Percentiles rank a stretch among this genome's conserved stretches.
phyloP scores from a whole-genome alignment of 1,140 invertebrate species.

The Ectropis grisescens region DNA sequence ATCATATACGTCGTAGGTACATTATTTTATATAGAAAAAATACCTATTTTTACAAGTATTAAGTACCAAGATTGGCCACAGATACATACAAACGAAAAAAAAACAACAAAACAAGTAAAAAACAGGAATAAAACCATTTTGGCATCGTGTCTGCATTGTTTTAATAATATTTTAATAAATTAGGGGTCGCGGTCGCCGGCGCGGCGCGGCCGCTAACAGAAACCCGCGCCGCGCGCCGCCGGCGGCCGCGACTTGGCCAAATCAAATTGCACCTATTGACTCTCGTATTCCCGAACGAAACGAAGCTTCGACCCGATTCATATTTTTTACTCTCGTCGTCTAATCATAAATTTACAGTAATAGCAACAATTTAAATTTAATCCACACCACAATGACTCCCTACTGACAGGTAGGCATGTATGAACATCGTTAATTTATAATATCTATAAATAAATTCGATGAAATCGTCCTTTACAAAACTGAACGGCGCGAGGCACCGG shows the following conservation, averaged over 20 bases:
- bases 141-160: slow-evolving; percentile 60
- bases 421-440: slow-evolving; percentile 57
- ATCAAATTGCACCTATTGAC: slow-evolving; percentile 66
- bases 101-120: slow-evolving; percentile 67
- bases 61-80: slow-evolving; percentile 66
- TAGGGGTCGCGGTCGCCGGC: slow-evolving; percentile 60
- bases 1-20: slow-evolving; percentile 61
- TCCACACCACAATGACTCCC: slow-evolving; percentile 54
- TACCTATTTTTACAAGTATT: slow-evolving; percentile 64
- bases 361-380: slow-evolving; percentile 60
- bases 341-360: slow-evolving; percentile 59
- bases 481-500: slow-evolving; percentile 24
- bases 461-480: slow-evolving; percentile 57
- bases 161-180: slow-evolving; percentile 55
- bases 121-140: slow-evolving; percentile 69
- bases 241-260: slow-evolving; percentile 13
- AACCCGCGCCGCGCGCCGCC: slow-evolving; percentile 9
- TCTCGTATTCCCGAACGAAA: slow-evolving; percentile 53
- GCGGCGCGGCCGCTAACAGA: slow-evolving; percentile 10
- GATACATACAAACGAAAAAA: slow-evolving; percentile 65
- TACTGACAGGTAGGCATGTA: slow-evolving; percentile 33
- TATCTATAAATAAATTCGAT: slow-evolving; percentile 68
- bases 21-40: slow-evolving; percentile 67
- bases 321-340: slow-evolving; percentile 45
- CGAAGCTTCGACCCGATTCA: slow-evolving; percentile 54